Evolutionary conservation across 2,113 vertebrate species (phyloP), one percentile per base, ranked within the genome.

Genomic region (Anoura caudifer): DNA sequence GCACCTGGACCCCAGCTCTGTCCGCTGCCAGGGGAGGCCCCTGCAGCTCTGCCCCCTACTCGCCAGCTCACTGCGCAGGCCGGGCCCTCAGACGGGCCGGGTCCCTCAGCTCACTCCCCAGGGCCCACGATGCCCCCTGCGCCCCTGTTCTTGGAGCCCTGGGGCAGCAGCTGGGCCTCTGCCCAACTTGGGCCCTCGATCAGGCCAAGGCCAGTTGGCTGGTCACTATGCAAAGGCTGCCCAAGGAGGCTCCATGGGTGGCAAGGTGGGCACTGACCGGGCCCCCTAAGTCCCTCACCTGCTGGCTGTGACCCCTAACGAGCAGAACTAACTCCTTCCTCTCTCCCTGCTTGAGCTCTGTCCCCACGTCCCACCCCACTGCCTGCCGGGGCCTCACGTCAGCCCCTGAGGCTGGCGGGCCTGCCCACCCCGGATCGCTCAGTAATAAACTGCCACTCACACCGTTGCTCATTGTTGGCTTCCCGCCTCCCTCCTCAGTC

Each of bases 191-290:
- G 26, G 41, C 19, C 63, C 82, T 91, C 7, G 26, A 63, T 79
- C 72, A 76, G 88, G 92, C 90, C 91, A 63, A 89, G 94, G 79
- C 84, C 93, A 75, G 38, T 70, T 7, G 52, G 54, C 76, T 91
- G 95, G 90, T 94, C 96, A 96, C 97, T 97, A 98, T 98, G 97
- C 97, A 98, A 97, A 96, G 82, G 75, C 87, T 95, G 92, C 90
- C 94, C 52, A 7, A 65, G 86, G 50, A 92, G 94, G 84, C 75
- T 80, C 93, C 50, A 1, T 45, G 56, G 96, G 84, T 38, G 45
- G 92, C 41, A 73, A 87, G 33, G 81, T 87, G 89, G 90, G 90
- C 41, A n/a, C 94, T 85, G 84, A 77, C n/a, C 38, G 19, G 87
- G 76, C 38, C n/a, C 90, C 69, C 31, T 83, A n/a, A 83, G 75